Percentiles rank a stretch among this genome's conserved stretches.
Evolutionary conservation across 64 coral and sea anemone genomes (phyloP).

Genomic region (Actinia tenebrosa): DNA sequence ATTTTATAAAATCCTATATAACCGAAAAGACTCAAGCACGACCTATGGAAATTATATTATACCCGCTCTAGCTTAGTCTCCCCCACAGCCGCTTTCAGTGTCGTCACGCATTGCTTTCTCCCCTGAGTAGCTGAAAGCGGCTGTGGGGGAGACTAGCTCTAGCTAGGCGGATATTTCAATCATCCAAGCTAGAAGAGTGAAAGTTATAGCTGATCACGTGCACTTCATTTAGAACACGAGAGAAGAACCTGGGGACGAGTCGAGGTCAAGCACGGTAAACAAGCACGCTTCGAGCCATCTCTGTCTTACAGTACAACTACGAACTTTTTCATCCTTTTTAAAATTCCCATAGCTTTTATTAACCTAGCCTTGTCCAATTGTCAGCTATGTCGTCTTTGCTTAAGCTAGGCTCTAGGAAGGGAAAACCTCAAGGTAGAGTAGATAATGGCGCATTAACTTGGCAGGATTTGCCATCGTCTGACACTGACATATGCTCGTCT

Average conservation of each 20-base stretch:
- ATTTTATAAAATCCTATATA: too few relatives aligned
- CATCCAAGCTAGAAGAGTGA: too few relatives aligned
- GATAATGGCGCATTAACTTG: neutral
- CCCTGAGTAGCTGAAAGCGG: too few relatives aligned
- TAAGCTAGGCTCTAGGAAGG: constrained; percentile 38
- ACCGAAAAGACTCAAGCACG: too few relatives aligned
- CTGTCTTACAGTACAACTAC: neutral
- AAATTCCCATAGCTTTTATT: neutral
- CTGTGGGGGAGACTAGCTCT: too few relatives aligned
- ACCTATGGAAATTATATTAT: too few relatives aligned
- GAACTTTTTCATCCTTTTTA: neutral
- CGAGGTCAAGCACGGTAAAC: neutral
- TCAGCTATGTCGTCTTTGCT: constrained; percentile 42
- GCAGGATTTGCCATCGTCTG: neutral
- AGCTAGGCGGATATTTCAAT: too few relatives aligned
- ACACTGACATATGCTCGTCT: neutral
- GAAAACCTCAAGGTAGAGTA: constrained; percentile 44
- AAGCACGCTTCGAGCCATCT: neutral
- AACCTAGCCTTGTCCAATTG: neutral
- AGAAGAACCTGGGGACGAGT: neutral
- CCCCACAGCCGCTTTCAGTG: too few relatives aligned
- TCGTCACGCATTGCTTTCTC: too few relatives aligned
- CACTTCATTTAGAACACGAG: neutral
- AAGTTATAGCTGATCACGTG: too few relatives aligned
- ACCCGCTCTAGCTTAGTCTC: too few relatives aligned